Evolutionary conservation across 2,113 vertebrate genomes (phyloP), one percentile per base, ranked within the genome.

Genomic region (Eubucco bourcierii): DNA sequence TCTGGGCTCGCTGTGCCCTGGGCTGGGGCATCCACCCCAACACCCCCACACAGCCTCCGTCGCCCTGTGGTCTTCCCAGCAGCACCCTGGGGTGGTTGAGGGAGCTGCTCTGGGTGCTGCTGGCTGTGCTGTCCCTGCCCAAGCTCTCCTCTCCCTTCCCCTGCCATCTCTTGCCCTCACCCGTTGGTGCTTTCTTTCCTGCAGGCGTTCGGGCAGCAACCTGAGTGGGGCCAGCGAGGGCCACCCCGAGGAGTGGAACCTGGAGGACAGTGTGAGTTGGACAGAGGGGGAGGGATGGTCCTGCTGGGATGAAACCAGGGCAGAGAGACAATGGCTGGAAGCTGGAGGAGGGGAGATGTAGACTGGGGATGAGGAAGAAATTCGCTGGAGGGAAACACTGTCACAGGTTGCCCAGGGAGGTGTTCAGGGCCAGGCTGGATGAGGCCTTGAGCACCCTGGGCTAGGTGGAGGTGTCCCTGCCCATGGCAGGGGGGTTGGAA

Each of bases 171-270:
- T 41, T 4, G 1, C 27, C 53, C 27, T 28, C 53, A 41, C 13
- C 79, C 50, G 16, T 18, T 0, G 7, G 24, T 16, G 27, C 58
- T 80, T 46, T 46, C 46, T 80, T 24, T 93, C 75, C 95, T 55
- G 1, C 97, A 99, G 99, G 87, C 98, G 98, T 96, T 98, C 98
- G 3, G 98, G 98, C 93, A 99, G 98, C 95, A 99, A 98, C 96
- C 95, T 98, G 88, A 99, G 98, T 2, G 98, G 98, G 91, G 98
- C 98, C 55, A 99, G 98, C 1, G 98, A 98, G 93, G 98, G 98
- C 90, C 97, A 98, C 23, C 90, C 97, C 2, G 98, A 98, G 64
- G 98, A 99, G 90, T 99, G 99, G 99, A 98, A 97, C 95, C 97
- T 98, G 83, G 97, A 99, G 60, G 98, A 99, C 89, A 97, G 98